phyloP scores from a whole-genome alignment of 2,888 invertebrate species.

The Pseudococcus jackbeardsleyi region DNA sequence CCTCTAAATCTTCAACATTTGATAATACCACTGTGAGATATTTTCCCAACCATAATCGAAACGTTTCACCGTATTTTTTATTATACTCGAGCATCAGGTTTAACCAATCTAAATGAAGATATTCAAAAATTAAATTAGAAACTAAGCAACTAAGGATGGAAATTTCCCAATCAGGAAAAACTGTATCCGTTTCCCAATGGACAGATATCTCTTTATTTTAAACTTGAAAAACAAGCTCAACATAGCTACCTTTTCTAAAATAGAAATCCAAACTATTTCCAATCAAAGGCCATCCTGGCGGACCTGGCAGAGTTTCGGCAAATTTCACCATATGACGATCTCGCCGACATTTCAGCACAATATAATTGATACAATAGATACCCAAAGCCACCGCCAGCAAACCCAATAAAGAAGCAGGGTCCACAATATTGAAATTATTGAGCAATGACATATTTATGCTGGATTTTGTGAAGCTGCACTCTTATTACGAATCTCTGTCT shows the following conservation, averaged over 20 bases:
- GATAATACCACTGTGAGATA: background rate
- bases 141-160: background rate
- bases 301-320: constrained; percentile 66
- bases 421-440: background rate
- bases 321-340: constrained; percentile 65
- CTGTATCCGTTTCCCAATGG: too few species aligned
- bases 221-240: too few species aligned
- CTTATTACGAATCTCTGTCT: too few species aligned
- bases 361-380: background rate
- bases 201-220: too few species aligned
- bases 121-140: background rate
- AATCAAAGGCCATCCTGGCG: constrained; percentile 66
- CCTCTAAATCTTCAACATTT: constrained; percentile 15
- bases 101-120: background rate
- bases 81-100: background rate
- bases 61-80: constrained; percentile 1
- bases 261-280: constrained; percentile 67
- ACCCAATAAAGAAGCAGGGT: background rate
- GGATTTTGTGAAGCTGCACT: background rate
- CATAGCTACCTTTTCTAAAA: background rate
- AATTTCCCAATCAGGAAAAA: too few species aligned
- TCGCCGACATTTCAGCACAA: background rate
- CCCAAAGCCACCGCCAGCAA: background rate
- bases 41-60: constrained; percentile 20
- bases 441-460: background rate